Conservation (phyloP, 2,113 vertebrate species). For the Orycteropus afer region DNA sequence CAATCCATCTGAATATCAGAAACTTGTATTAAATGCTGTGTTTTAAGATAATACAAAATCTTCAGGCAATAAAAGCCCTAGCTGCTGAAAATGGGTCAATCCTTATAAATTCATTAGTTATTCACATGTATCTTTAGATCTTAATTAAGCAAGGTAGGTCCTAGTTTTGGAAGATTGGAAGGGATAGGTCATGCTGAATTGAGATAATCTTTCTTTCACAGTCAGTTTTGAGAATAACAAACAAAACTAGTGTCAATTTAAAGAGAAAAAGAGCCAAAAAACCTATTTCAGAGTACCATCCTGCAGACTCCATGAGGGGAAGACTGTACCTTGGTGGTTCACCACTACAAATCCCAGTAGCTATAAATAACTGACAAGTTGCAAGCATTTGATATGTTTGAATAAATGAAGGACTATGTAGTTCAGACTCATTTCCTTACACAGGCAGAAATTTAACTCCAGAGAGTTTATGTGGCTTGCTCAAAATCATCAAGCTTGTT, state of each 20-base stretch:
- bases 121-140: background rate
- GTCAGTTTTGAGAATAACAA: slow-evolving; percentile 3
- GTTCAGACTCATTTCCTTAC: slow-evolving; percentile 6
- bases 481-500: background rate
- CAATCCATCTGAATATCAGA: background rate
- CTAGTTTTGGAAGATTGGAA: slow-evolving; percentile 21
- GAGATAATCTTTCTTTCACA: background rate
- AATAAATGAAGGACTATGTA: slow-evolving; percentile 10
- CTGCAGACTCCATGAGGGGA: background rate
- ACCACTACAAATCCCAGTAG: background rate
- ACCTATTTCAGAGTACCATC: background rate
- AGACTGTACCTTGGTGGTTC: background rate
- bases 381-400: background rate
- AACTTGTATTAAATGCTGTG: background rate
- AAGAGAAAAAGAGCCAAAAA: background rate
- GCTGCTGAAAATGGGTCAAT: background rate
- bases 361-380: background rate
- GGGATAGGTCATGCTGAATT: background rate
- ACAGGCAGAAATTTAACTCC: background rate
- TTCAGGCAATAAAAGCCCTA: background rate
- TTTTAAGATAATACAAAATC: background rate
- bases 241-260: background rate
- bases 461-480: background rate
- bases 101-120: slow-evolving; percentile 54
- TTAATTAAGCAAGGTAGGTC: slow-evolving; percentile 27